Evolutionary conservation across 2,113 vertebrate species (phyloP).

Genomic region (Dolichotis patagonum): DNA sequence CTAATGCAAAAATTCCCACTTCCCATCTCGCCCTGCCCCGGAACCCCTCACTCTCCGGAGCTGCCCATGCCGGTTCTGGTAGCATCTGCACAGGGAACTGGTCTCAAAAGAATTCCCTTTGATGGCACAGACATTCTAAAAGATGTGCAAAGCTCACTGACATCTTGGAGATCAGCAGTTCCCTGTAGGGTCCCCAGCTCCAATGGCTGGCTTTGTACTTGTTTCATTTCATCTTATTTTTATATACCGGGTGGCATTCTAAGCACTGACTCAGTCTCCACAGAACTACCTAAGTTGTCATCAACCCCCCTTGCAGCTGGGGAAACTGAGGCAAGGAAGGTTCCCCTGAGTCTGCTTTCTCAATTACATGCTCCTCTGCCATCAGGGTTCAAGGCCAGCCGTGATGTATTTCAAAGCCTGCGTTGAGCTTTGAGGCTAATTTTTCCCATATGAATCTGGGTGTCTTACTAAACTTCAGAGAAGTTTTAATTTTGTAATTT

Average conservation of each 20-base stretch:
- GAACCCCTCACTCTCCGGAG: not conserved
- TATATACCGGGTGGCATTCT: not conserved
- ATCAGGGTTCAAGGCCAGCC: not conserved
- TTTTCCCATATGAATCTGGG: constrained; percentile 74
- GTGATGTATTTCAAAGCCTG: constrained; percentile 63
- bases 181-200: not conserved
- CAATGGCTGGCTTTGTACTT: not conserved
- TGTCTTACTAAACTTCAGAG: constrained; percentile 76
- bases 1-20: not conserved
- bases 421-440: constrained; percentile 66
- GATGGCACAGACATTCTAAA: not conserved
- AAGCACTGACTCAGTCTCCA: not conserved
- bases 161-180: not conserved
- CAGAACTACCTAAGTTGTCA: not conserved
- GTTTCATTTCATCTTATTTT: not conserved
- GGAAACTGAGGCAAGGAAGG: not conserved
- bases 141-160: not conserved
- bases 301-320: not conserved
- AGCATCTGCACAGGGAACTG: not conserved
- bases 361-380: accelerated
- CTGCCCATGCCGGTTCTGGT: not conserved
- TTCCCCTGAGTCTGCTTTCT: not conserved
- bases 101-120: not conserved
- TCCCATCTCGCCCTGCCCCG: not conserved
- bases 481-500: constrained; percentile 72